Evolutionary conservation across 1,140 invertebrate genomes (phyloP), one percentile per base, ranked within the genome.

Genomic region (Drosophila pallidifrons): DNA sequence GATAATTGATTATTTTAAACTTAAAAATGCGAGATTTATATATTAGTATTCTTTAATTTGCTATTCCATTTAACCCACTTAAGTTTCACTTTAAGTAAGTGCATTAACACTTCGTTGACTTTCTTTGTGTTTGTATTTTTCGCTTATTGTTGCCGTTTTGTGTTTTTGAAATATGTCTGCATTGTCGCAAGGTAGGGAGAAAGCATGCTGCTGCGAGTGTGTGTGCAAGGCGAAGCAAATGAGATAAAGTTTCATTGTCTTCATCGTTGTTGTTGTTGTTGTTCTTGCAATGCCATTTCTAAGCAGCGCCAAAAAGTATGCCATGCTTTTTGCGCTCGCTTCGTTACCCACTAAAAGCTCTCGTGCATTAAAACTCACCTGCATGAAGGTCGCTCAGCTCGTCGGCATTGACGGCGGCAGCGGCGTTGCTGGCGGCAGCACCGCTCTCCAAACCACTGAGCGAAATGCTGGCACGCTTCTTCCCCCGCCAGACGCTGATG

Each of bases 401-500:
- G 46, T 11, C 38, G 47, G 13, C 57, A 16, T 10, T 75, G 65
- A 8, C 30, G n/a, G 11, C 28, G 25, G 20, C 8, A 32, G 20
- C 20, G 20, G 3, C 20, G 35, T 10, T 38, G 35, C 35, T 38
- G 35, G 28, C 28, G 5, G 30, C 49, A 8, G 71, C 16, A 11
- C 47, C 57, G 16, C 63, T 52, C 60, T 76, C 75, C 15, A 55
- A 30, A 25, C 25, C 45, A 30, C 46, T 73, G 43, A 61, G 54
- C 13, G 74, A 41, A 25, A 60, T 57, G 61, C 57, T 59, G 25
- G 71, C 59, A 8, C 67, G 73, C 47, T 87, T 80, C 71, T 82
- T 86, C 16, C 82, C 80, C 41, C 85, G 78, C 85, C 85, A 89
- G 38, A 89, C 78, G 45, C 86, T 85, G 6, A 89, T 79, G 43